These are phyloP conservation scores for Forbesichthys agassizii DNA, from an alignment of 2,113 vertebrate genomes.

Conservation along the genomic window DNA sequence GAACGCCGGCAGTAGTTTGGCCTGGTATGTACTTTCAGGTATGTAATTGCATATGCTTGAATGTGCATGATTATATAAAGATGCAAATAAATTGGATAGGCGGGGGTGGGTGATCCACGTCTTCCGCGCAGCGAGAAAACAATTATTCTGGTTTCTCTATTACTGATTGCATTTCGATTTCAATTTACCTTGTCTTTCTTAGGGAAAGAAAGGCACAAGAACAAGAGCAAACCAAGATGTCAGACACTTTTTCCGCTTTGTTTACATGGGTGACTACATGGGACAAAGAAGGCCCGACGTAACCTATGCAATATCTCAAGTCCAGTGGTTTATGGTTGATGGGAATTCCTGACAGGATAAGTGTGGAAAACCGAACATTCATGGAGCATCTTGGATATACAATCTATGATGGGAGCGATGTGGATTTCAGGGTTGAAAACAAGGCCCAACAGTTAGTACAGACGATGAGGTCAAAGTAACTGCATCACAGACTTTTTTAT, in stretches of 20 bases:
- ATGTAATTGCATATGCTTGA: constrained; percentile 48
- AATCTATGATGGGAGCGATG: constrained; percentile 24
- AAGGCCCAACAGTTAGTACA: constrained; percentile 6
- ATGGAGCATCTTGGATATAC: constrained; percentile 48
- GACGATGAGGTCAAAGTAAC: constrained; percentile 21
- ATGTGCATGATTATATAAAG: constrained; percentile 51
- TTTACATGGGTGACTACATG: constrained; percentile 23
- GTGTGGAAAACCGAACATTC: not conserved
- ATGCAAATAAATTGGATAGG: constrained; percentile 16
- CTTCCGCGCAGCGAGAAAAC: constrained; percentile 12
- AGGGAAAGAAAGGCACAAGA: constrained; percentile 31
- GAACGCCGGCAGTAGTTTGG: constrained; percentile 53
- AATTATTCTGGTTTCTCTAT: constrained; percentile 24
- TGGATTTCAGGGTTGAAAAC: not conserved
- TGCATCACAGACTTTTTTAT: not conserved
- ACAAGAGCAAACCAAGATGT: constrained; percentile 7
- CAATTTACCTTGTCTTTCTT: constrained; percentile 42
- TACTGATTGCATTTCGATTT: constrained; percentile 53
- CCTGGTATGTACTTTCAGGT: constrained; percentile 56
- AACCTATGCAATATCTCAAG: constrained; percentile 3
- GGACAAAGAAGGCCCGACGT: constrained; percentile 43
- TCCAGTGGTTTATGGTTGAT: constrained; percentile 17
- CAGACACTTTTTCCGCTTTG: not conserved
- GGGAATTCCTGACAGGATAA: constrained; percentile 22
- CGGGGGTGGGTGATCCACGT: constrained; percentile 23